These are phyloP conservation scores for Buphagus erythrorhynchus DNA, from an alignment of 2,797 vertebrate species.

Conservation along the genomic window DNA sequence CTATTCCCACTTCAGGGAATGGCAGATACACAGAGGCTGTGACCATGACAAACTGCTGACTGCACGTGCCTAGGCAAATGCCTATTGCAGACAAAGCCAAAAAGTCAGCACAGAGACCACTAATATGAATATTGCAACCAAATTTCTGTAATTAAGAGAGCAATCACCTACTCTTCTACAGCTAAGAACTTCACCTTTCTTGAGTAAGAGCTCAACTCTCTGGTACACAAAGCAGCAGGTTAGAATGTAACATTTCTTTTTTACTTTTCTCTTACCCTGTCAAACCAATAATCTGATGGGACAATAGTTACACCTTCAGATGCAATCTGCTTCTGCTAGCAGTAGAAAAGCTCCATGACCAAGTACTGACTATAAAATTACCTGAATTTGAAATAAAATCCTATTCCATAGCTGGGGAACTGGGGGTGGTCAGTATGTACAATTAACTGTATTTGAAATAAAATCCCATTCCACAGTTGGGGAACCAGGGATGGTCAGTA, in stretches of 20 bases:
- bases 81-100: background rate
- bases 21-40: background rate
- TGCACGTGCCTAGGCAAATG: background rate
- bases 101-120: background rate
- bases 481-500: accelerated
- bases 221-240: background rate
- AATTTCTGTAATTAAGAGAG: background rate
- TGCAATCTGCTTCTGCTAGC: background rate
- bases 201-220: background rate
- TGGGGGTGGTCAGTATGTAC: slow-evolving; percentile 48
- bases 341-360: accelerated
- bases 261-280: background rate
- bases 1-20: background rate
- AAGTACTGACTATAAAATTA: background rate
- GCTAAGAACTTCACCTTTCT: background rate
- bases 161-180: background rate
- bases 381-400: background rate
- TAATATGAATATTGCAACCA: background rate
- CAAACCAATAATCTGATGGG: background rate
- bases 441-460: background rate
- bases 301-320: background rate
- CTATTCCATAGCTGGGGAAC: background rate
- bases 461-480: background rate
- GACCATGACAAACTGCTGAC: background rate
- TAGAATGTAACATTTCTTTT: background rate